Percentiles rank a stretch among this genome's conserved stretches.
Conservation (phyloP, 2,797 vertebrate species). For the Melanotaenia parkinsoni region DNA sequence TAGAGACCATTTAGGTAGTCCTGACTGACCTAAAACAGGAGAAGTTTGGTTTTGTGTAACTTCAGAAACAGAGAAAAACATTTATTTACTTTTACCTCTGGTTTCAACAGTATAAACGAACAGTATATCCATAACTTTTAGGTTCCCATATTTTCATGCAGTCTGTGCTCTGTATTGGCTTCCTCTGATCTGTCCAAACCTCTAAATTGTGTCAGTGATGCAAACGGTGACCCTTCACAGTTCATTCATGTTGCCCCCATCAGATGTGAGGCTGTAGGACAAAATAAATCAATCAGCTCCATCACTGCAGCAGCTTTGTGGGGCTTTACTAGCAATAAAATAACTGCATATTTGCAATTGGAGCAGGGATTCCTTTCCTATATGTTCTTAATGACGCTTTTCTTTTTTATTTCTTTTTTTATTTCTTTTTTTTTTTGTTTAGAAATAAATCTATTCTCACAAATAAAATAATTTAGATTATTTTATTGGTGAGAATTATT, state of each 20-base stretch:
- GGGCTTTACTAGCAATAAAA: slow-evolving; percentile 14
- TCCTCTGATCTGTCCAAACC: background rate
- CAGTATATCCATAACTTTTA: background rate
- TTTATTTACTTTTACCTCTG: background rate
- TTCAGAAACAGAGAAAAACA: background rate
- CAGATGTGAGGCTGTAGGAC: background rate
- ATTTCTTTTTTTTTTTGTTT: background rate
- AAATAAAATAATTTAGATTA: too few species aligned
- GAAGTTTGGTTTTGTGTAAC: background rate
- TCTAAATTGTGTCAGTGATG: background rate
- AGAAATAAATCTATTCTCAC: background rate
- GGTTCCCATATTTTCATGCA: background rate
- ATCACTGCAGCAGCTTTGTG: slow-evolving; percentile 6
- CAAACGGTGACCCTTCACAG: background rate
- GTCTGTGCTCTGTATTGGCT: background rate
- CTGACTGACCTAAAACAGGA: too few species aligned
- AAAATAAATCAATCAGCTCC: slow-evolving; percentile 1
- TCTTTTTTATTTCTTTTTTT: background rate
- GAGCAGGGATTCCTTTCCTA: background rate
- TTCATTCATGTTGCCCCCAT: background rate
- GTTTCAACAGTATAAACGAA: background rate
- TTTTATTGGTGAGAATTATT: too few species aligned
- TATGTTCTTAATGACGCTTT: background rate
- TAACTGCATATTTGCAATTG: slow-evolving; percentile 3
- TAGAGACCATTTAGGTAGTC: background rate